A percentile compares a stretch with the other conserved stretches of the same genome.
These are phyloP conservation scores for human DNA, from an alignment of 2,113 vertebrate species.

Conservation along the genomic window DNA sequence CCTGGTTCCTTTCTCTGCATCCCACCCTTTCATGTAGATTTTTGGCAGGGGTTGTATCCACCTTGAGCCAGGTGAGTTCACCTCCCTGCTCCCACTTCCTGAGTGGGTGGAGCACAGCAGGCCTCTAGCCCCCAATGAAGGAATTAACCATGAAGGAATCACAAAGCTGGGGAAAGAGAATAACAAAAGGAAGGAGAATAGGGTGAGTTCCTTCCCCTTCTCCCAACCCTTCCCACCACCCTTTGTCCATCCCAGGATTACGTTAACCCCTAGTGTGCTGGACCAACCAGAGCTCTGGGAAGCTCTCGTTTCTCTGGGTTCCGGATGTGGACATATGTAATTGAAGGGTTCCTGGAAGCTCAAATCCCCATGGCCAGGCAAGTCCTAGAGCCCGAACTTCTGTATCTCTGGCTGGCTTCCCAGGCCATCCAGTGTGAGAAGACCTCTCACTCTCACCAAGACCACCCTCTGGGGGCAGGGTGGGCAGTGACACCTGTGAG, in stretches of 20 bases:
- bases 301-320: background rate
- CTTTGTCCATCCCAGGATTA: constrained; percentile 43
- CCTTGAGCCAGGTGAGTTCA: constrained; percentile 23
- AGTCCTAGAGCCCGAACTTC: background rate
- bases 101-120: background rate
- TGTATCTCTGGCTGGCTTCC: background rate
- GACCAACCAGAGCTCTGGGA: background rate
- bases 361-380: background rate
- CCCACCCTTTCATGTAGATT: background rate
- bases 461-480: background rate
- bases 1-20: background rate
- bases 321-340: background rate
- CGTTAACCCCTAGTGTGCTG: constrained; percentile 52
- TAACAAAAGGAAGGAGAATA: constrained; percentile 7
- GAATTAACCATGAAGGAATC: background rate
- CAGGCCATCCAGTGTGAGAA: background rate
- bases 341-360: background rate
- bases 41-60: background rate
- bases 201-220: background rate
- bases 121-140: background rate
- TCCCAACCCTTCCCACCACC: constrained; percentile 9
- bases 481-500: background rate
- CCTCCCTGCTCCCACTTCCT: background rate
- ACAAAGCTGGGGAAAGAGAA: background rate
- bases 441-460: background rate